phyloP scores from a whole-genome alignment of 1,140 invertebrate genomes.

The Drosophila simulans region DNA sequence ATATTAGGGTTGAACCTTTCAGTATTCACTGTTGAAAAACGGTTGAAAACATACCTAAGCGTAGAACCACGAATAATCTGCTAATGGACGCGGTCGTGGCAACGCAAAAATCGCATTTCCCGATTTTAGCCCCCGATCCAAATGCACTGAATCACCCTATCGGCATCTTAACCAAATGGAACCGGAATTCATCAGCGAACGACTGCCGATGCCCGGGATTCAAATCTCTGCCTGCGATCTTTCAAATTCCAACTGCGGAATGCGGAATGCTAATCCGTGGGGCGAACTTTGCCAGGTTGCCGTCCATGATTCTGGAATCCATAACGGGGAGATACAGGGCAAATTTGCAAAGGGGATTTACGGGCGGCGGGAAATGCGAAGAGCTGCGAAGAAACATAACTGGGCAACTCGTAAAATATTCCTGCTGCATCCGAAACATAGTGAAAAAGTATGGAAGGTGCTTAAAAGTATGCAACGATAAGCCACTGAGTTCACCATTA shows the following conservation, averaged over 20 bases:
- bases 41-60: neutral
- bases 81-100: neutral
- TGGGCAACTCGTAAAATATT: no score
- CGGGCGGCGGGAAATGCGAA: neutral
- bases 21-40: neutral
- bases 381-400: neutral
- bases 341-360: neutral
- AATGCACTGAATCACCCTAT: neutral
- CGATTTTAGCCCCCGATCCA: neutral
- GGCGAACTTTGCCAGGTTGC: neutral
- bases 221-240: neutral
- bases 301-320: neutral
- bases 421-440: no score
- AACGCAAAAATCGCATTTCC: neutral
- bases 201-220: neutral
- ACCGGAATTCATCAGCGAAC: neutral
- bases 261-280: neutral
- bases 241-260: neutral
- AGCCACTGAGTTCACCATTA: no score
- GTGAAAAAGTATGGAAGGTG: no score
- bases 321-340: neutral
- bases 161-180: neutral
- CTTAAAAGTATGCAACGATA: no score
- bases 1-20: neutral
- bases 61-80: neutral